phyloP scores from a whole-genome alignment of 2,888 invertebrate species.

The Arctia plantaginis region DNA sequence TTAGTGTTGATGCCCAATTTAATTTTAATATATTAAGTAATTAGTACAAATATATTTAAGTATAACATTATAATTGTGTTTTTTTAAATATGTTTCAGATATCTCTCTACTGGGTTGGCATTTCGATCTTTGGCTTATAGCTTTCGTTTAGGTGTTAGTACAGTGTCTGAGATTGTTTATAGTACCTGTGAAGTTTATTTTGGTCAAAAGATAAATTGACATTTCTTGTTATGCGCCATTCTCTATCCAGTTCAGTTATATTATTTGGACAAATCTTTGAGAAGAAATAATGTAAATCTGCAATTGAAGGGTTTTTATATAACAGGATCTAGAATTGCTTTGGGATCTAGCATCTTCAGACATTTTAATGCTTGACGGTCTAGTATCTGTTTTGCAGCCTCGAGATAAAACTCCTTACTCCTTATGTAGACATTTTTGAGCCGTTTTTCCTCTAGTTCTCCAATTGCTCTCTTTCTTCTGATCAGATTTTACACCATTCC shows the following conservation, averaged over 20 bases:
- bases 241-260: constrained; percentile 28
- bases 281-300: constrained; percentile 20
- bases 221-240: constrained; percentile 17
- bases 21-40: constrained; percentile 14
- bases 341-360: constrained; percentile 21
- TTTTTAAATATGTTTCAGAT: constrained; percentile 37
- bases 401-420: constrained; percentile 25
- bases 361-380: constrained; percentile 21
- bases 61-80: constrained; percentile 19
- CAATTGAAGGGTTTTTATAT: constrained; percentile 8
- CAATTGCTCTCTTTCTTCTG: constrained; percentile 18
- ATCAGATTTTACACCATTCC: constrained; percentile 24
- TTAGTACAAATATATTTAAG: constrained; percentile 16
- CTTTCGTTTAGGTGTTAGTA: too few relatives aligned
- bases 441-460: constrained; percentile 7
- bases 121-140: constrained; percentile 29
- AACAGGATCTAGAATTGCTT: neutral
- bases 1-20: constrained; percentile 29
- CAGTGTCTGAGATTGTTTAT: too few relatives aligned
- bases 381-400: constrained; percentile 28
- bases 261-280: constrained; percentile 28
- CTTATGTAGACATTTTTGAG: constrained; percentile 20
- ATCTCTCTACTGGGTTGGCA: constrained; percentile 42
- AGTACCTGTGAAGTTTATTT: neutral
- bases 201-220: neutral